phyloP scores from a whole-genome alignment of 2,888 invertebrate species.

The Mesochorus sp. region DNA sequence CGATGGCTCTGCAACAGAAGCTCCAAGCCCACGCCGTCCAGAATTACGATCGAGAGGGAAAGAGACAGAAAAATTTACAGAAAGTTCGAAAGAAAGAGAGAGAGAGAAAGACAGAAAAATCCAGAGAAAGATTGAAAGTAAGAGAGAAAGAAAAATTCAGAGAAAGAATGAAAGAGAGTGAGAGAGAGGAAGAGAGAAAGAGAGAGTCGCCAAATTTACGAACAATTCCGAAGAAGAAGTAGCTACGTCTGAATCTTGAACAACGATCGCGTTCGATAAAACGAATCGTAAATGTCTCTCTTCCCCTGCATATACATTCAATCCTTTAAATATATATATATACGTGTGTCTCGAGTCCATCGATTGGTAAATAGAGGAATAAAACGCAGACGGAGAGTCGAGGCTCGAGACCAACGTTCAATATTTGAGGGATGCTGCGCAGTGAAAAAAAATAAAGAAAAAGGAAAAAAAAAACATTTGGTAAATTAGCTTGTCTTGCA shows the following conservation, averaged over 20 bases:
- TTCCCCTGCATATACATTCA: background rate
- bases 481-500: too few relatives aligned
- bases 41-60: constrained; percentile 40
- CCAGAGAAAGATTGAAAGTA: too few relatives aligned
- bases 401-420: background rate
- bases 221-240: constrained; percentile 13
- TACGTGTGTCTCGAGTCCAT: background rate
- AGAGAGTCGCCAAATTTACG: constrained; percentile 46
- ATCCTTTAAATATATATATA: background rate
- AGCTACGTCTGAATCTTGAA: constrained; percentile 25
- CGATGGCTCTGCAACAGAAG: constrained; percentile 28
- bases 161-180: background rate
- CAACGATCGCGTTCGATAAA: constrained; percentile 51
- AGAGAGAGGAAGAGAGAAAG: background rate
- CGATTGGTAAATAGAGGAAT: background rate
- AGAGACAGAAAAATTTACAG: background rate
- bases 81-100: background rate
- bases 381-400: background rate
- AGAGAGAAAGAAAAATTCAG: background rate
- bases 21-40: constrained; percentile 37
- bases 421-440: background rate
- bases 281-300: constrained; percentile 27
- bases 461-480: too few relatives aligned
- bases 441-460: too few relatives aligned
- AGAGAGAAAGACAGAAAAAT: too few relatives aligned